These are phyloP conservation scores for Triplophysa tibetana DNA, from an alignment of 2,113 vertebrate species.

Conservation along the genomic window DNA sequence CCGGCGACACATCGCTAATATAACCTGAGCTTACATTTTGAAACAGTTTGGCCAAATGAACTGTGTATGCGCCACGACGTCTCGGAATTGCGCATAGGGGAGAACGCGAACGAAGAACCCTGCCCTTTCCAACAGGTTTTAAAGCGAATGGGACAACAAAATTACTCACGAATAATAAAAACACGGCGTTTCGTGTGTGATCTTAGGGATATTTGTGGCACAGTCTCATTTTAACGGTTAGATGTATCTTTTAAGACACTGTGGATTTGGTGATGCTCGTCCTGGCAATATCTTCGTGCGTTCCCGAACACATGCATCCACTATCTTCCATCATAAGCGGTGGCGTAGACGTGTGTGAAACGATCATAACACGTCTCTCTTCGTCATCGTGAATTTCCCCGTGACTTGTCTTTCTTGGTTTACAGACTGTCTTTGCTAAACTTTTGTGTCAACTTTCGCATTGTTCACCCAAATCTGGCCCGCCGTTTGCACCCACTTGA, in stretches of 20 bases:
- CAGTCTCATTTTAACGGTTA: neutral
- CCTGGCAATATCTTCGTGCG: conserved; percentile 44
- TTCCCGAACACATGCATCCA: conserved; percentile 48
- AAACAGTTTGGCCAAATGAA: conserved; percentile 32
- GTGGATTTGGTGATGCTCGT: conserved; percentile 46
- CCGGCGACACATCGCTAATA: neutral
- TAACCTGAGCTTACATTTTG: conserved; percentile 17
- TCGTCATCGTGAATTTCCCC: neutral
- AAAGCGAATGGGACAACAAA: neutral
- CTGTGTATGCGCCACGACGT: conserved; percentile 47
- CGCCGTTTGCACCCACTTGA: conserved; percentile 2
- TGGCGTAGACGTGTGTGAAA: neutral
- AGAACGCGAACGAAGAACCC: conserved; percentile 37
- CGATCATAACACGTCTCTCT: no score
- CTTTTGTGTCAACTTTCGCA: neutral
- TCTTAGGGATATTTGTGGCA: neutral
- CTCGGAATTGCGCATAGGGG: conserved; percentile 50
- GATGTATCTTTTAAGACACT: conserved; percentile 10
- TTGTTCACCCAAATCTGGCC: neutral
- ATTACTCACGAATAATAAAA: neutral
- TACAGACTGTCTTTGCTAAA: neutral
- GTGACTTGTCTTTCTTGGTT: neutral
- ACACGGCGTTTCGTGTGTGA: neutral
- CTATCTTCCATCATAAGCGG: conserved; percentile 19
- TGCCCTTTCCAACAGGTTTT: conserved; percentile 49